Evolutionary conservation across 1,140 invertebrate genomes (phyloP), one percentile per base, ranked within the genome.

Genomic region (Palaemon carinicauda): DNA sequence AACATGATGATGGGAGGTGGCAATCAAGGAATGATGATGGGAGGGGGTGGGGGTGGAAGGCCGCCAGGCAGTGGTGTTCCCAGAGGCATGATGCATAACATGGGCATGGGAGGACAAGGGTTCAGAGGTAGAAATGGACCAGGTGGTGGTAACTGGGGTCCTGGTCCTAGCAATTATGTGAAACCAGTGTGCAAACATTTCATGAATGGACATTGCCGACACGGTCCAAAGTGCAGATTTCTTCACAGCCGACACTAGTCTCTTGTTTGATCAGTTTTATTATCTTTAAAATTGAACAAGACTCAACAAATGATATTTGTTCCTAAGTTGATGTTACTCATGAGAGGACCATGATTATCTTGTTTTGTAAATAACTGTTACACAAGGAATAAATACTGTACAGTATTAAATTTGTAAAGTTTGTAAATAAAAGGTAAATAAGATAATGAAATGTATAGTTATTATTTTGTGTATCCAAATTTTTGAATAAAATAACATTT

Each of bases 401-500:
- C 17, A 73, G 69, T 24, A 73, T 24, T 73, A 21, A 19, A 17
- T 73, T 9, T 31, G 33, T 24, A 29, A 73, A 31, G 24, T 27
- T 29, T 17, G 27, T 51, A 15, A 24, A 21, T 54, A 53, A 54
- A 79, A 71, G 69, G 74, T 53, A 31, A 27, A 65, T 52, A 73
- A 50, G 31, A 80, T 41, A 3, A 74, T 52, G 12, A 74, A 69
- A 21, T 86, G 84, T 86, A 86, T 78, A 86, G 77, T 79, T 80
- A 86, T 79, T 80, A 86, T 86, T 86, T 86, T 86, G 77, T 86
- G 75, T 80, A 80, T 52, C 27, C 54, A 71, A 86, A 74, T 17
- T 80, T 86, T 86, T 86, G 77, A 27, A 79, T 52, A 79, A 75
- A 86, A 80, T 80, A 85, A 86, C 73, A 51, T 53, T 10, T 31